These are phyloP conservation scores for Sitobion miscanthi DNA, from an alignment of 1,140 invertebrate species.

Conservation along the genomic window DNA sequence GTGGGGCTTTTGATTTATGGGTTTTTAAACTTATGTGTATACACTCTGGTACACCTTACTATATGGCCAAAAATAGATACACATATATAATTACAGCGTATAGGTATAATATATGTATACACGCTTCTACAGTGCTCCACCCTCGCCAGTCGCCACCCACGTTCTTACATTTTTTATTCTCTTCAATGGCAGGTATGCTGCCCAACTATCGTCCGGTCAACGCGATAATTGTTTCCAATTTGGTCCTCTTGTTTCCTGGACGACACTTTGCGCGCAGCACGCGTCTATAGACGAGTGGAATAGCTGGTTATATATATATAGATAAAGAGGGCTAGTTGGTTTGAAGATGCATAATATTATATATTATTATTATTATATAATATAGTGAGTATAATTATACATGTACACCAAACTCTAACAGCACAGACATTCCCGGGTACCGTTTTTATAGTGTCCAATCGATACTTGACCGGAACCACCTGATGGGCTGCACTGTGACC, in stretches of 20 bases:
- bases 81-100: neutral
- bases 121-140: neutral
- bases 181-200: neutral
- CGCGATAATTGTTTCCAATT: neutral
- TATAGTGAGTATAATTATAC: no score
- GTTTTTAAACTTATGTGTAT: neutral
- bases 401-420: no score
- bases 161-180: neutral
- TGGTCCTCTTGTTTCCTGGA: neutral
- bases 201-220: neutral
- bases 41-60: neutral
- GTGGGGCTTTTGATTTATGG: slow-evolving; percentile 4
- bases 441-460: no score
- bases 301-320: no score
- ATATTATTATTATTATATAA: no score
- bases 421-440: no score
- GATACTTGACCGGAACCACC: no score
- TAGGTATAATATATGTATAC: neutral
- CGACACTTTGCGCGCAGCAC: neutral
- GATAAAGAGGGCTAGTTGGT: no score
- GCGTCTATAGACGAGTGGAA: neutral
- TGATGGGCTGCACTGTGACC: no score
- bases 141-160: neutral
- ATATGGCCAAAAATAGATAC: neutral
- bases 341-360: no score